Evolutionary conservation across 2,113 vertebrate species (phyloP).

Genomic region (Cebidichthys violaceus): DNA sequence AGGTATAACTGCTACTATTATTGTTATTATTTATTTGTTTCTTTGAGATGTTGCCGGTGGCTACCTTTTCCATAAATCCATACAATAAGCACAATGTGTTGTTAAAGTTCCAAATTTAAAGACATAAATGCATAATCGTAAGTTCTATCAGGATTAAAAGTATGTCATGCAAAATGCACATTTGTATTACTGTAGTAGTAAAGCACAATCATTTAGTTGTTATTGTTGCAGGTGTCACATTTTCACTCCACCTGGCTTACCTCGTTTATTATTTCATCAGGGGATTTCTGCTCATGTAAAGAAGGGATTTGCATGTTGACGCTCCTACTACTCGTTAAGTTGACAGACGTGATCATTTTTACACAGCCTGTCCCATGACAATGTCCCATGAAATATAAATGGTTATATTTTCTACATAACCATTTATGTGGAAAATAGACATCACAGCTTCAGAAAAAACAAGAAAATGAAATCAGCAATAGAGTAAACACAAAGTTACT

Average conservation of each 20-base stretch:
- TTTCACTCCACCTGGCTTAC: not conserved
- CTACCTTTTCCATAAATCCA: not conserved
- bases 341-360: not conserved
- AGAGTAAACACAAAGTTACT: not conserved
- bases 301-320: slow-evolving; percentile 11
- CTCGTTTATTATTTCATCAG: not conserved
- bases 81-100: not conserved
- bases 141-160: not conserved
- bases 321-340: not conserved
- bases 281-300: slow-evolving; percentile 12
- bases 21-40: no score
- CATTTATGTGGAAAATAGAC: slow-evolving; percentile 14
- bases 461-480: slow-evolving; percentile 9
- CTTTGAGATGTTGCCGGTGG: not conserved
- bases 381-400: no score
- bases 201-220: not conserved
- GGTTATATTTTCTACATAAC: no score
- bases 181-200: not conserved
- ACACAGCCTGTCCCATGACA: not conserved
- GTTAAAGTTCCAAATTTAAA: not conserved
- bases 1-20: no score
- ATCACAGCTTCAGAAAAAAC: not conserved
- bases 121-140: not conserved
- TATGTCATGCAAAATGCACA: not conserved
- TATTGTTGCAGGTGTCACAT: not conserved